Percentiles rank a stretch among this genome's conserved stretches.
Evolutionary conservation across 2,888 invertebrate species (phyloP).

Genomic region (Cryptus viduatorius): DNA sequence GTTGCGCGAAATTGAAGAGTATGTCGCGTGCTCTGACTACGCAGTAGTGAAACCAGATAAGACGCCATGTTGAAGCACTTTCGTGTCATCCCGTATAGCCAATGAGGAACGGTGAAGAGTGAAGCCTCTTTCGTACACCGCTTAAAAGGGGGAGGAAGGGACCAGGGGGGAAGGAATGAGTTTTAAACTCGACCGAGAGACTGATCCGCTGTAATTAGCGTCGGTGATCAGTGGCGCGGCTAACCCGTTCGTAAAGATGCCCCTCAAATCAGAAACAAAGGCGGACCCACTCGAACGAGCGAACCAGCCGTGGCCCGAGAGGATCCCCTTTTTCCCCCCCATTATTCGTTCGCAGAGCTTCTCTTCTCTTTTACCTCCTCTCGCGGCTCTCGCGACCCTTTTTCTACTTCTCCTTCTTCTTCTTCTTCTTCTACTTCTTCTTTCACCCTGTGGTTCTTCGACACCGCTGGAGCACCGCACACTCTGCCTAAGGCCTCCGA

Average conservation of each 20-base stretch:
- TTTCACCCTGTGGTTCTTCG: conserved; percentile 44
- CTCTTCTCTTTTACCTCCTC: conserved; percentile 45
- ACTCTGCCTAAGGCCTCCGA: conserved; percentile 76
- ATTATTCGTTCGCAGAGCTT: conserved; percentile 47
- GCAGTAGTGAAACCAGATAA: conserved; percentile 81
- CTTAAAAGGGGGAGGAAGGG: conserved; percentile 73
- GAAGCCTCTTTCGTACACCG: conserved; percentile 81
- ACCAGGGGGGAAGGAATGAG: conserved; percentile 78
- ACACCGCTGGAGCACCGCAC: conserved; percentile 41
- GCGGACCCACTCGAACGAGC: conserved; percentile 73
- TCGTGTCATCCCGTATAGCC: conserved; percentile 82
- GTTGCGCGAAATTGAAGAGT: conserved; percentile 18
- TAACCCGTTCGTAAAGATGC: conserved; percentile 84
- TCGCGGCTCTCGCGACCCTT: conserved; percentile 24
- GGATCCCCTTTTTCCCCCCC: conserved; percentile 56
- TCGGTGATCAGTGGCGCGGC: conserved; percentile 84
- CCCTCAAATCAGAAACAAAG: conserved; percentile 83
- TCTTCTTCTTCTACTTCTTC: conserved; percentile 8
- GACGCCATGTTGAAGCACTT: conserved; percentile 84
- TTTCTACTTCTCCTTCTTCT: conserved; percentile 26
- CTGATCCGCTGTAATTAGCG: conserved; percentile 84
- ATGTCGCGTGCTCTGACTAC: background rate
- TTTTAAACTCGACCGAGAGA: conserved; percentile 81
- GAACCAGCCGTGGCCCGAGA: conserved; percentile 64
- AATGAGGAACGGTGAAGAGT: conserved; percentile 79